These are phyloP conservation scores for Phainopepla nitens DNA, from an alignment of 2,113 vertebrate genomes.

Conservation along the genomic window DNA sequence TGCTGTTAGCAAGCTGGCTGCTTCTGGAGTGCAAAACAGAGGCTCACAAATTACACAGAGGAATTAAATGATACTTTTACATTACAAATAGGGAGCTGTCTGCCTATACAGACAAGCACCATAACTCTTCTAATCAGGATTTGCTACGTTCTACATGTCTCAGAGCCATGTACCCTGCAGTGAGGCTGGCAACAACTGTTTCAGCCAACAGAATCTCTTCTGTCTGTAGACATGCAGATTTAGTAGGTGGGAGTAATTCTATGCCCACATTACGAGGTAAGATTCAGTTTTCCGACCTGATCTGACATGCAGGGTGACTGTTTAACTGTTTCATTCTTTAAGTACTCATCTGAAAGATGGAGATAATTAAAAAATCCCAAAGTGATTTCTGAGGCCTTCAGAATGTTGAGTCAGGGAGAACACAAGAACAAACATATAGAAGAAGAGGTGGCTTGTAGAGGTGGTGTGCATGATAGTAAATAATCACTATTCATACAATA, in stretches of 20 bases:
- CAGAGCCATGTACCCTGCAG: neutral
- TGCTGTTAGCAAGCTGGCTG: neutral
- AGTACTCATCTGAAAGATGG: neutral
- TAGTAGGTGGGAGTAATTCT: neutral
- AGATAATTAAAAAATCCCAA: neutral
- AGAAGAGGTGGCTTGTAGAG: neutral
- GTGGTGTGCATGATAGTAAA: neutral
- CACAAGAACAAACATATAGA: neutral
- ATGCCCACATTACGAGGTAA: neutral
- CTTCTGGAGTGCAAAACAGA: neutral
- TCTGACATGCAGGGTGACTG: neutral
- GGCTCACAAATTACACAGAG: neutral
- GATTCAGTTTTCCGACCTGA: neutral
- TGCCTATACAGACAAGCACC: neutral
- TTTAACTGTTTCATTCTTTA: neutral
- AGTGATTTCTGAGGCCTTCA: neutral
- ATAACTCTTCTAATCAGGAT: neutral
- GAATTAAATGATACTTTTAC: neutral
- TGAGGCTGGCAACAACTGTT: neutral
- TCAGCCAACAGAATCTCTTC: neutral
- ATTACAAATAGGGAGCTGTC: neutral
- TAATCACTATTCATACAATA: neutral
- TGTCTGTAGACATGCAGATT: neutral
- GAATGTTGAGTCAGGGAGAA: neutral
- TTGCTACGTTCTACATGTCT: neutral